Evolutionary conservation across 23 tunicate species (phyloP), one percentile per base, ranked within the genome.

Genomic region (Halocynthia roretzi): DNA sequence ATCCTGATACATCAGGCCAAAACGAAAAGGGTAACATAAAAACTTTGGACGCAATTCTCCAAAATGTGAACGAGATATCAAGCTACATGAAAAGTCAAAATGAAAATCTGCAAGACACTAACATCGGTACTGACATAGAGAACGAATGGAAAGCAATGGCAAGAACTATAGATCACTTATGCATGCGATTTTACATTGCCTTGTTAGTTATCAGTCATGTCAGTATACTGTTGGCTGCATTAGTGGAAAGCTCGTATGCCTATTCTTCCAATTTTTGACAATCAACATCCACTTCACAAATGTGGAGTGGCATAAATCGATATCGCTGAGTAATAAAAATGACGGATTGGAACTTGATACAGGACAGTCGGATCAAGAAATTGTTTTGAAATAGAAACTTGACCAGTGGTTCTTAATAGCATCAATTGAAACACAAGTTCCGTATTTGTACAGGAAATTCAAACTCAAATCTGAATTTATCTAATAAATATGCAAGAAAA

Each of bases 131-230:
- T 14, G 85, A 75, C 11, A 83, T 89, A 76, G 80, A 75, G 31
- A 87, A 89, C 44, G 82, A 89, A 76, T 89, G 88, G 88, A 84
- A 76, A 69, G 80, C 77, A 8, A 72, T 89, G 64, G 88, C 96
- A 14, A 53, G 96, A 62, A 83, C 74, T 53, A 71, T 89, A 15
- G 96, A 89, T 70, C 23, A 58, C 58, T 64, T 72, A 0, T 83
- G 88, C 82, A 66, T 89, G 87, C 44, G 67, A 21, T 67, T 66
- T 5, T 89, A 89, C 70, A 58, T 84, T 6, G 69, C 66, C 21
- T 19, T 80, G 9, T 53, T 89, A 67, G 75, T 84, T 21, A n/a
- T 89, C 51, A 80, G 82, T 75, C 96, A 89, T 53, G 54, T 83
- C 6, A 73, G 31, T n/a, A 87, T 87, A 20, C 52, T 85, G 17